Evolutionary conservation across 2,113 vertebrate species (phyloP).

Genomic region (Manacus vitellinus): DNA sequence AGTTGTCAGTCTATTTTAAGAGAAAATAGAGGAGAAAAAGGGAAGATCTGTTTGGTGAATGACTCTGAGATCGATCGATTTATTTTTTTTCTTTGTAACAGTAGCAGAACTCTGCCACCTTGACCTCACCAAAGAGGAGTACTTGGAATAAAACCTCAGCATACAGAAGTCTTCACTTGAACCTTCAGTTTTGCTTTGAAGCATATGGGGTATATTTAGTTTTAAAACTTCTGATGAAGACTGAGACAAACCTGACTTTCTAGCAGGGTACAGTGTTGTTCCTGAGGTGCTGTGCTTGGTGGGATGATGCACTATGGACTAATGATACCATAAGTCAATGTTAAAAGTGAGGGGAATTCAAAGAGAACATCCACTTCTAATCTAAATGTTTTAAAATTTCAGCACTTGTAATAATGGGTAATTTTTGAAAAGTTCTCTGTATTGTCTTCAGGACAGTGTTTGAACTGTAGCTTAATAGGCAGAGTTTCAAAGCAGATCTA

Average conservation of each 20-base stretch:
- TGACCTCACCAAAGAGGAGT: conserved; percentile 50
- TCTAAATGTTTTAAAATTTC: neutral
- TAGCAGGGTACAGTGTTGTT: conserved; percentile 18
- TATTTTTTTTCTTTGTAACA: conserved; percentile 51
- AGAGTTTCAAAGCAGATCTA: neutral
- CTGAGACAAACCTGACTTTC: conserved; percentile 10
- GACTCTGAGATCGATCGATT: conserved; percentile 7
- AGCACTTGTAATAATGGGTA: neutral
- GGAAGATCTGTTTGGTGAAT: neutral
- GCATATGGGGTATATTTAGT: conserved; percentile 41
- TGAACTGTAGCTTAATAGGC: neutral
- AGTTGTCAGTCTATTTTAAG: neutral
- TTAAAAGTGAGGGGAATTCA: neutral
- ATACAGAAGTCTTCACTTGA: conserved; percentile 48
- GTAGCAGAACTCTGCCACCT: conserved; percentile 49
- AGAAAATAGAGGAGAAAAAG: neutral
- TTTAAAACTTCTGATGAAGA: conserved; percentile 40
- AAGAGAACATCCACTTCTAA: neutral
- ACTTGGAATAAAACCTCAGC: conserved; percentile 49
- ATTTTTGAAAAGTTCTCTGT: neutral
- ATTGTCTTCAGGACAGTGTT: neutral
- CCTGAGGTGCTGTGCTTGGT: neutral
- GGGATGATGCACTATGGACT: neutral
- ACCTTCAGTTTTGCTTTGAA: conserved; percentile 55
- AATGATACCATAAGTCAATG: neutral